Evolutionary conservation across 1,140 invertebrate species (phyloP).

Genomic region (Araneus ventricosus): DNA sequence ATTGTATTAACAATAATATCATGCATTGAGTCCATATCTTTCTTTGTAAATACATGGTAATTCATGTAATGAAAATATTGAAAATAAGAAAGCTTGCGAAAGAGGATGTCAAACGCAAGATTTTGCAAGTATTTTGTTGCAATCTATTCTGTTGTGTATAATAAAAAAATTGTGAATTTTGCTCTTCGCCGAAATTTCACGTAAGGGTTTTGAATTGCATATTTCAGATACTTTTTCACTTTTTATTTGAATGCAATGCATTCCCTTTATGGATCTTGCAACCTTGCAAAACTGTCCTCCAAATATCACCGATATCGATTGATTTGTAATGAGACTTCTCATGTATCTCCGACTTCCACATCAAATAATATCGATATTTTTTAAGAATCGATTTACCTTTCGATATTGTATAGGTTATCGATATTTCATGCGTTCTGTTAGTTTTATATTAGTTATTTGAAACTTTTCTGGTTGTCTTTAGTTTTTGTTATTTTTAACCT

Average conservation of each 20-base stretch:
- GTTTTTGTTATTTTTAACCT: too few relatives aligned
- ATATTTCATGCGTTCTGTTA: background rate
- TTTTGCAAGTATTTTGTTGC: too few relatives aligned
- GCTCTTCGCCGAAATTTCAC: background rate
- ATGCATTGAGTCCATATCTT: too few relatives aligned
- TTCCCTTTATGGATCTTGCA: background rate
- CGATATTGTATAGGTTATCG: background rate
- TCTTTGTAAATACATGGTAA: too few relatives aligned
- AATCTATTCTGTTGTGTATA: background rate
- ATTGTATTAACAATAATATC: too few relatives aligned
- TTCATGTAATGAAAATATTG: too few relatives aligned
- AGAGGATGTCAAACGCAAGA: too few relatives aligned
- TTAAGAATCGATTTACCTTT: background rate
- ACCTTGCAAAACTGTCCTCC: background rate
- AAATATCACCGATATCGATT: background rate
- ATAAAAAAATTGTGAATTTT: background rate
- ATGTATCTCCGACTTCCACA: background rate
- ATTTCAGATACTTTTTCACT: background rate
- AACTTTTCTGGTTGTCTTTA: too few relatives aligned
- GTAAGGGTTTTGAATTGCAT: background rate
- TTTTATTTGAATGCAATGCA: background rate
- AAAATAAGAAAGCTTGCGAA: too few relatives aligned
- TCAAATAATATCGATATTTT: constrained; percentile 1
- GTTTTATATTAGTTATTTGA: too few relatives aligned
- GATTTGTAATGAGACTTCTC: constrained; percentile 4